A percentile compares a stretch with the other conserved stretches of the same genome.
phyloP scores from a whole-genome alignment of 2,113 vertebrate genomes.

The Eudyptes chrysolophus region DNA sequence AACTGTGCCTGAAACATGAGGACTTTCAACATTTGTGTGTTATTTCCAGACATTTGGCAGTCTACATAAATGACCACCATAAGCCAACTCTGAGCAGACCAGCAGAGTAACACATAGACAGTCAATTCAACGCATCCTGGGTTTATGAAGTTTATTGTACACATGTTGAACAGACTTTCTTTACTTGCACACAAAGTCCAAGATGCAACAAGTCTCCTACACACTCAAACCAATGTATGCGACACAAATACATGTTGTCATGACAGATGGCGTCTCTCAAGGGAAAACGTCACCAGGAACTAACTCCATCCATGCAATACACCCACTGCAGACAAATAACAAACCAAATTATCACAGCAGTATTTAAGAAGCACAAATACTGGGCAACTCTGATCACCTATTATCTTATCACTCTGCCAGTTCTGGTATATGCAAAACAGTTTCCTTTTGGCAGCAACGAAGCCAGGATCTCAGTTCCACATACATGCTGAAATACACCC shows the following conservation, averaged over 20 bases:
- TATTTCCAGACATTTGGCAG: not conserved
- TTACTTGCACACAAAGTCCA: not conserved
- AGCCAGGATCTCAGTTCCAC: not conserved
- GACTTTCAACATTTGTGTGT: fast-evolving
- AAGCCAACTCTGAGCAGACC: not conserved
- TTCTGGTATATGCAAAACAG: fast-evolving
- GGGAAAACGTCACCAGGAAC: not conserved
- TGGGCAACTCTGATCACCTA: not conserved
- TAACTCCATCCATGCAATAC: too few species aligned
- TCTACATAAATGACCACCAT: fast-evolving
- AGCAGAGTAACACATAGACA: fast-evolving
- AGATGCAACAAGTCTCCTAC: not conserved
- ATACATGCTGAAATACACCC: fast-evolving
- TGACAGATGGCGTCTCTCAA: fast-evolving
- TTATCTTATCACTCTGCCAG: not conserved
- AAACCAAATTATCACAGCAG: too few species aligned
- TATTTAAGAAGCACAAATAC: not conserved
- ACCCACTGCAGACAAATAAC: not conserved
- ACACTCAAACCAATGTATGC: fast-evolving
- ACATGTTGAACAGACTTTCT: not conserved
- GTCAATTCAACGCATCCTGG: fast-evolving
- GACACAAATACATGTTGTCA: fast-evolving
- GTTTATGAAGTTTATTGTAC: fast-evolving
- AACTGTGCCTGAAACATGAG: not conserved
- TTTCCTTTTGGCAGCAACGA: not conserved